Base-by-base conservation (phyloP, 2,888 invertebrate genomes). In the Drosophila siamana region DNA sequence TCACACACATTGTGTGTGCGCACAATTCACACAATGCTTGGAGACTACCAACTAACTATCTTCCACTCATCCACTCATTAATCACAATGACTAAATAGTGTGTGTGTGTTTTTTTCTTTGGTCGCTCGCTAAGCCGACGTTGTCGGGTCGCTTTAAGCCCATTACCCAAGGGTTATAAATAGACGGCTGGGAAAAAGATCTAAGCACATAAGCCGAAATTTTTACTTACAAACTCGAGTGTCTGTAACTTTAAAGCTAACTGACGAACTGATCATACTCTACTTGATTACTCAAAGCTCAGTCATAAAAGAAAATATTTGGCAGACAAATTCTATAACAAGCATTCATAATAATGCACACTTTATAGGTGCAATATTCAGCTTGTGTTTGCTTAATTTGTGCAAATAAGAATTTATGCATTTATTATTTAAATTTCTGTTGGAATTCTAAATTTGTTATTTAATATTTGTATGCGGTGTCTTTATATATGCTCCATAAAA, bases 81-180 rank as follows among this genome's bases (percentile, higher is more conserved):
- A 84, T 82, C 76, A 86, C 70, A 78, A 71, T 85, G 87, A 84
- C 85, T 86, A 74, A 79, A 82, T 80, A 65, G 71, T 64, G 22
- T 62, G 59, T 61, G 62, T 43, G 48, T 22, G 11, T 43, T 55
- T 52, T 19, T 54, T 38, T 51, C 47, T 44, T 48, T 50, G 33
- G 44, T 62, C 30, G 50, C 41, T 30, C 44, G 36, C 56, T 55
- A 51, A 72, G 72, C 78, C 72, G 68, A 61, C 66, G 30, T 33
- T 56, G 55, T 38, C 46, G 74, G 60, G 65, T 62, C 65, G 64
- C 52, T 60, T 68, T 74, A 79, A 80, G 74, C 74, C 65, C 60
- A 79, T 79, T 82, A 67, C 65, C 56, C 61, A 56, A 62, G 72
- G 66, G 72, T 64, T 71, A 63, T 61, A 76, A 74, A 66, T 62